Evolutionary conservation across 1,140 invertebrate genomes (phyloP).

Genomic region (Heliconius himera): DNA sequence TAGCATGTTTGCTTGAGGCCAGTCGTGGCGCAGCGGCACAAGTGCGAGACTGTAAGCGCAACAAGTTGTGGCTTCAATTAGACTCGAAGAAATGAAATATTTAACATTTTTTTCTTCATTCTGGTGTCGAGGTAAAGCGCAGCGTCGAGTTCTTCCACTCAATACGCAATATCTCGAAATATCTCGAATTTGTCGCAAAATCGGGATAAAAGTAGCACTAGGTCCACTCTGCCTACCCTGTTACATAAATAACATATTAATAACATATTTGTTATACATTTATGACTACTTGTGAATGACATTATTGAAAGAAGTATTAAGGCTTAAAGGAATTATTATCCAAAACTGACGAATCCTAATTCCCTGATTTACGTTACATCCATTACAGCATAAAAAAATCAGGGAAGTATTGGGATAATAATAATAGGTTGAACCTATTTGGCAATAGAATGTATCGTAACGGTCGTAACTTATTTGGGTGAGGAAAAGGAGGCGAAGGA

Average conservation of each 20-base stretch:
- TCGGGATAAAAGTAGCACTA: too few relatives aligned
- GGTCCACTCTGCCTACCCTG: too few relatives aligned
- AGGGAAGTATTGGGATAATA: constrained; percentile 34
- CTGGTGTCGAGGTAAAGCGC: too few relatives aligned
- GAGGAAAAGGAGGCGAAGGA: constrained; percentile 55
- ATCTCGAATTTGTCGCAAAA: too few relatives aligned
- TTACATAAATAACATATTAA: too few relatives aligned
- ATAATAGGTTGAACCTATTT: constrained; percentile 62
- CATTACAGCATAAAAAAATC: constrained; percentile 38
- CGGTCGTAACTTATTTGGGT: constrained; percentile 62
- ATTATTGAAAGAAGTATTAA: constrained; percentile 21
- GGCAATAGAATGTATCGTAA: constrained; percentile 62
- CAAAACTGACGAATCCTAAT: constrained; percentile 29
- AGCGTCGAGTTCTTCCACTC: too few relatives aligned
- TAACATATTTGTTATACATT: constrained; percentile 18
- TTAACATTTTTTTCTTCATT: too few relatives aligned
- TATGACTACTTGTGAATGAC: constrained; percentile 28
- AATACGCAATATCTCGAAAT: too few relatives aligned
- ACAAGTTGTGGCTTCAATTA: too few relatives aligned
- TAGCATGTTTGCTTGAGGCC: neutral
- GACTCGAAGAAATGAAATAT: too few relatives aligned
- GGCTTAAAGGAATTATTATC: constrained; percentile 23
- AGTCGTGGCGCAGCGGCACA: too few relatives aligned
- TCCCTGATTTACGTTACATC: constrained; percentile 38
- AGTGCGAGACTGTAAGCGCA: too few relatives aligned